A percentile compares a stretch with the other conserved stretches of the same genome.
These are phyloP conservation scores for Drosophila dives DNA, from an alignment of 2,888 invertebrate genomes.

Conservation along the genomic window DNA sequence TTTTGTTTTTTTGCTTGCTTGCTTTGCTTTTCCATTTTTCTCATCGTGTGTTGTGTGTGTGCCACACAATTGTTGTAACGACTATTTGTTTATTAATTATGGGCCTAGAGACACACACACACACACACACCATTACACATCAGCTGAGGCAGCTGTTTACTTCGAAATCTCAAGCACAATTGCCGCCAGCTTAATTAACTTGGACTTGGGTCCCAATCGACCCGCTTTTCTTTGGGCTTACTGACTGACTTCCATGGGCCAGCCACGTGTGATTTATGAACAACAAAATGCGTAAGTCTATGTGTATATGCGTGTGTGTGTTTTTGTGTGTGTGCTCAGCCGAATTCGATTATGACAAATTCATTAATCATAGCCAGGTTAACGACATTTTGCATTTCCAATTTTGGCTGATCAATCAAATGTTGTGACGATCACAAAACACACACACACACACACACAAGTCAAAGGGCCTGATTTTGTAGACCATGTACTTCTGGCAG, in stretches of 20 bases:
- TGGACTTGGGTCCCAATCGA: slow-evolving; percentile 47
- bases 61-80: slow-evolving; percentile 56
- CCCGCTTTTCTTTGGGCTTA: slow-evolving; percentile 56
- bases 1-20: slow-evolving; percentile 5
- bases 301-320: neutral
- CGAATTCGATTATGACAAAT: slow-evolving; percentile 68
- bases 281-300: slow-evolving; percentile 42
- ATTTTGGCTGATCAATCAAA: slow-evolving; percentile 65
- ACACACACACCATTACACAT: neutral
- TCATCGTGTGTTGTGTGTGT: slow-evolving; percentile 24
- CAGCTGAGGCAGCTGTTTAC: slow-evolving; percentile 40
- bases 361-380: slow-evolving; percentile 75
- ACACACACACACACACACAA: slow-evolving; percentile 1
- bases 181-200: slow-evolving; percentile 64
- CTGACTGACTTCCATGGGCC: slow-evolving; percentile 26
- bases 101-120: slow-evolving; percentile 35
- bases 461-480: slow-evolving; percentile 32
- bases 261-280: slow-evolving; percentile 65
- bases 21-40: slow-evolving; percentile 1
- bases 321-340: neutral
- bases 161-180: slow-evolving; percentile 22
- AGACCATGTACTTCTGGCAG: slow-evolving; percentile 6
- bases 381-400: slow-evolving; percentile 69
- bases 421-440: slow-evolving; percentile 39
- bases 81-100: slow-evolving; percentile 78